A percentile compares a stretch with the other conserved stretches of the same genome.
Evolutionary conservation across 2,888 invertebrate species (phyloP).

Genomic region (Dasypolia templi): DNA sequence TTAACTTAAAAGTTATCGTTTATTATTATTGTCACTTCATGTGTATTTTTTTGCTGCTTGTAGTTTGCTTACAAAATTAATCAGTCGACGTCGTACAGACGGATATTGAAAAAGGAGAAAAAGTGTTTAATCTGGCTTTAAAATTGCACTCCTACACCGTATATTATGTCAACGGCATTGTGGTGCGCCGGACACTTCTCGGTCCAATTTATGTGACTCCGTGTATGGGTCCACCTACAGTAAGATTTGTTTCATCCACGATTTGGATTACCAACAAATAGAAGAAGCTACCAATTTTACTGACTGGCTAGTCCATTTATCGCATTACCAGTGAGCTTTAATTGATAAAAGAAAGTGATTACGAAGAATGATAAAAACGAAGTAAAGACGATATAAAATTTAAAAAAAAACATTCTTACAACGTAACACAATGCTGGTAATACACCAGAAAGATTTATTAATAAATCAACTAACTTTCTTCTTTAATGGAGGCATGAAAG

Average conservation of each 20-base stretch:
- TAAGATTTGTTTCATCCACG: slow-evolving; percentile 9
- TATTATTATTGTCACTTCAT: not conserved
- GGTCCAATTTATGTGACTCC: slow-evolving; percentile 14
- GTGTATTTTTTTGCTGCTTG: not conserved
- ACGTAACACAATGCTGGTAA: slow-evolving; percentile 39
- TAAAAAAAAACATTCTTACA: slow-evolving; percentile 13
- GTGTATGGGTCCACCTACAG: not conserved
- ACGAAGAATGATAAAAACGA: not conserved
- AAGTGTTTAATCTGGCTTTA: not conserved
- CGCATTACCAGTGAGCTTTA: not conserved
- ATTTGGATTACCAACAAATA: slow-evolving; percentile 6
- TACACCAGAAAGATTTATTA: slow-evolving; percentile 50
- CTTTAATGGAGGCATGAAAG: slow-evolving; percentile 68
- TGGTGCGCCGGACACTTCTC: not conserved
- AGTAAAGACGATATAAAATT: not conserved
- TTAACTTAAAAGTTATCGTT: not conserved
- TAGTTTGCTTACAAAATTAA: not conserved
- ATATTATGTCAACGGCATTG: slow-evolving; percentile 3
- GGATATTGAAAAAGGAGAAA: not conserved
- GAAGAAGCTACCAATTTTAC: not conserved
- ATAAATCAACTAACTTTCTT: slow-evolving; percentile 62
- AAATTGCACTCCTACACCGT: not conserved
- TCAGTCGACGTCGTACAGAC: not conserved
- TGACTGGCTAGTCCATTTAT: not conserved
- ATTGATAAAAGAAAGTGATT: not conserved